Conservation (phyloP, 2,797 vertebrate species). For the Oreonectes daqikongensis region DNA sequence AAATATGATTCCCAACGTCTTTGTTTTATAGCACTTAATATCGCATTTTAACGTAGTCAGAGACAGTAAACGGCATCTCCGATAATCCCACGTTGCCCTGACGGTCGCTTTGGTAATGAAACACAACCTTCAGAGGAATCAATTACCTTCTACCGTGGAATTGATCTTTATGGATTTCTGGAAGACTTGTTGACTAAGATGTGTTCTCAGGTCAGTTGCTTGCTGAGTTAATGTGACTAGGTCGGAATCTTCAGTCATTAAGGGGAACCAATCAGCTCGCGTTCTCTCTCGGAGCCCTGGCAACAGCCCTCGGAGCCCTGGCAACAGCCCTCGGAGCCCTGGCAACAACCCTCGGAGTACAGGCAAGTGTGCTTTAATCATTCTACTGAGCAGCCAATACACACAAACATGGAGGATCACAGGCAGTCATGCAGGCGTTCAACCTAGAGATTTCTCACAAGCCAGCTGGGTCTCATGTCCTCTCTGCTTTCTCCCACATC, state of each 20-base stretch:
- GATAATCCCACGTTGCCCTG: conserved; percentile 5
- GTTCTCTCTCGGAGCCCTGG: conserved; percentile 76
- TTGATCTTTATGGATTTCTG: conserved; percentile 45
- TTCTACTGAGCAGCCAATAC: conserved; percentile 48
- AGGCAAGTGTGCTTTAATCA: conserved; percentile 48
- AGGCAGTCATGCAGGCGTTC: conserved; percentile 22
- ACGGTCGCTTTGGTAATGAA: conserved; percentile 12
- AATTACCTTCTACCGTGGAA: conserved; percentile 33
- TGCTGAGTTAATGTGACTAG: conserved; percentile 69
- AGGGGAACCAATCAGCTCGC: conserved; percentile 75
- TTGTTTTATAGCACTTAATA: conserved; percentile 2
- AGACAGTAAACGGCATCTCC: background rate
- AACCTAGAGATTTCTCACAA: conserved; percentile 1
- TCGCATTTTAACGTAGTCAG: conserved; percentile 17
- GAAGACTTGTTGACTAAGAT: conserved; percentile 41
- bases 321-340: conserved; percentile 77
- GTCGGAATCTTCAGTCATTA: conserved; percentile 71
- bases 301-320: conserved; percentile 81
- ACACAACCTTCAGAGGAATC: conserved; percentile 44
- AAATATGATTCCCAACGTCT: too few species aligned
- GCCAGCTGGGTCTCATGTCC: conserved; percentile 9
- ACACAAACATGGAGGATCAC: conserved; percentile 18
- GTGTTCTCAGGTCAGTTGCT: conserved; percentile 30
- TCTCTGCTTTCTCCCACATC: conserved; percentile 24
- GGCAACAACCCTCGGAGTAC: too few species aligned